phyloP scores from a whole-genome alignment of 2,113 vertebrate species.

The Eira barbara region DNA sequence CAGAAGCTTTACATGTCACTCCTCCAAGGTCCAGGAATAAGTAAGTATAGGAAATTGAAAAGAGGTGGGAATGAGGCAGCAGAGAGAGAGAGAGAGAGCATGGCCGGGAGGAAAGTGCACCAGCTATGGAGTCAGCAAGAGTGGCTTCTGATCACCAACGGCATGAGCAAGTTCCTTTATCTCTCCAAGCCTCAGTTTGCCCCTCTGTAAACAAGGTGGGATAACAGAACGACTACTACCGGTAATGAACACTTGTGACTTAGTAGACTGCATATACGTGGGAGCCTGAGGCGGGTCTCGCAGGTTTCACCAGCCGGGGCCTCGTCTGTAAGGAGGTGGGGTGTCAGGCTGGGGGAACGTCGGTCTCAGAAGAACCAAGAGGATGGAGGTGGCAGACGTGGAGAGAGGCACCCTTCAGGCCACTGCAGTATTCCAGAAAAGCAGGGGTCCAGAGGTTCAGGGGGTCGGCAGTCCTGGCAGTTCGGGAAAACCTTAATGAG shows the following conservation, averaged over 20 bases:
- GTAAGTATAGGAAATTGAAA: neutral
- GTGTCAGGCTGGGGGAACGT: neutral
- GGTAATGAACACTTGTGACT: neutral
- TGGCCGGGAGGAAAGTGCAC: neutral
- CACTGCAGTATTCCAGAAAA: neutral
- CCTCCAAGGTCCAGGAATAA: neutral
- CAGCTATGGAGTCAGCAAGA: neutral
- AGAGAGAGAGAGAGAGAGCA: neutral
- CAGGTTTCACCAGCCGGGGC: neutral
- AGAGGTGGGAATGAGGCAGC: rapidly evolving
- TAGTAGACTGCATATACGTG: rapidly evolving
- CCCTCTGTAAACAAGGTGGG: neutral
- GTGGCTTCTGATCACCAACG: neutral
- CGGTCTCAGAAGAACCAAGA: neutral
- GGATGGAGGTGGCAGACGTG: neutral
- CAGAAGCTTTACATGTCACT: neutral
- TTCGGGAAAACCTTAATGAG: neutral
- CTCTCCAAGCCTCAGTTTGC: neutral
- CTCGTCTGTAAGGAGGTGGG: neutral
- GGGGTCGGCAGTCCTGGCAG: neutral
- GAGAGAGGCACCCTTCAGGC: neutral
- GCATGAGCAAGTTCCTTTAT: neutral
- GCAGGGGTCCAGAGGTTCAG: rapidly evolving
- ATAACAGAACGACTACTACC: neutral
- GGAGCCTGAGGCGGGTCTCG: neutral